Conservation (phyloP, 2,797 vertebrate genomes). For the Falco biarmicus region DNA sequence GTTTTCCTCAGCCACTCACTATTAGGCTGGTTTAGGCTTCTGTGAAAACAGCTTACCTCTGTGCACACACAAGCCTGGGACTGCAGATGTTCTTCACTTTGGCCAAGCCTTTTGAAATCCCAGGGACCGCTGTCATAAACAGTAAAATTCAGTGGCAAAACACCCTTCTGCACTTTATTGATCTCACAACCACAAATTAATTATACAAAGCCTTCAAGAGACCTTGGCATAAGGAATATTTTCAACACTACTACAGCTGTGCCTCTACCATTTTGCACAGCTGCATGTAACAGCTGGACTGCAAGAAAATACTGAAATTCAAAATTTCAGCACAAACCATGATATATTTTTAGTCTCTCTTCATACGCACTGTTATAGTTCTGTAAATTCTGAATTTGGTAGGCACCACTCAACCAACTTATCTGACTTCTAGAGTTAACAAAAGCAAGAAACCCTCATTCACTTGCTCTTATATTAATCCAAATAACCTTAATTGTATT, state of each 20-base stretch:
- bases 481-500: not conserved
- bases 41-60: not conserved
- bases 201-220: not conserved
- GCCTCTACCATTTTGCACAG: not conserved
- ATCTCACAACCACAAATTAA: slow-evolving; percentile 5
- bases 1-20: not conserved
- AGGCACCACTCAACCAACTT: not conserved
- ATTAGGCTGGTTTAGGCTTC: not conserved
- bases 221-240: not conserved
- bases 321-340: not conserved
- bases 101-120: slow-evolving; percentile 5
- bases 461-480: not conserved
- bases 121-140: not conserved
- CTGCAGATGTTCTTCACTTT: not conserved
- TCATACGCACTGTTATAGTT: not conserved
- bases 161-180: not conserved
- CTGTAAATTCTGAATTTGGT: not conserved
- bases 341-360: not conserved
- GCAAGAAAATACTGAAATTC: not conserved
- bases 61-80: not conserved
- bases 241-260: not conserved
- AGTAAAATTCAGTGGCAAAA: not conserved
- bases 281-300: not conserved
- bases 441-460: not conserved
- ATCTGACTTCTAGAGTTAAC: not conserved